Evolutionary conservation across 2,888 invertebrate species (phyloP), one percentile per base, ranked within the genome.

Genomic region (Campoletis raptor): DNA sequence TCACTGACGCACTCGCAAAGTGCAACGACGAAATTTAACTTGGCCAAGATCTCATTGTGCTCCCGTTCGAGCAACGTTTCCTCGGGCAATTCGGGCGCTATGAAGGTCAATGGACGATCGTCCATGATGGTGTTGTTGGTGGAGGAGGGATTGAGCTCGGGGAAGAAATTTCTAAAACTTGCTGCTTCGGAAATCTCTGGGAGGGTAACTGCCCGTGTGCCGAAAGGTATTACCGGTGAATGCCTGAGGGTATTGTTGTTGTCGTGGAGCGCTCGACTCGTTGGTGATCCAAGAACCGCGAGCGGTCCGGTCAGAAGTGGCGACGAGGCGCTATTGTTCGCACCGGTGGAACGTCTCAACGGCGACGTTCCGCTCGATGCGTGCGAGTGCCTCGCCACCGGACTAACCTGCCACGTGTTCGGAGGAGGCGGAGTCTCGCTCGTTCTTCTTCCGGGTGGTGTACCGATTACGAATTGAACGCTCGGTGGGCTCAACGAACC

Each of bases 21-120:
- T 88, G 99, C 98, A 92, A 99, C 95, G 88, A 99, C 99, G 95
- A 99, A 99, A 95, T 99, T 98, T 90, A 99, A 95, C 95, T 99
- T 99, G 30, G 99, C 98, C 94, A 99, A 96, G 69, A 98, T 99
- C 94, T 99, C 98, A 95, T 98, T 99, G 95, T 99, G 99, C 95
- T 98, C 98, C 93, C 98, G 97, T 97, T 98, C 98, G 92, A 99
- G 96, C 72, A 99, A 96, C 21, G 99, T 99, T 95, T 99, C 99
- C 95, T 99, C 98, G 80, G 98, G 98, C 91, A 99, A 95, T 94
- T 99, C 98, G 18, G 99, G 99, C 24, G 98, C 97, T 92, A 98
- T 97, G 95, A 98, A 98, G 90, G 96, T 96, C 88, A 97, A 95
- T 30, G 96, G 96, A 88, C 95, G 95, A 52, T 95, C 94, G 48